phyloP scores from a whole-genome alignment of 1,140 invertebrate species.

The Periplaneta americana region DNA sequence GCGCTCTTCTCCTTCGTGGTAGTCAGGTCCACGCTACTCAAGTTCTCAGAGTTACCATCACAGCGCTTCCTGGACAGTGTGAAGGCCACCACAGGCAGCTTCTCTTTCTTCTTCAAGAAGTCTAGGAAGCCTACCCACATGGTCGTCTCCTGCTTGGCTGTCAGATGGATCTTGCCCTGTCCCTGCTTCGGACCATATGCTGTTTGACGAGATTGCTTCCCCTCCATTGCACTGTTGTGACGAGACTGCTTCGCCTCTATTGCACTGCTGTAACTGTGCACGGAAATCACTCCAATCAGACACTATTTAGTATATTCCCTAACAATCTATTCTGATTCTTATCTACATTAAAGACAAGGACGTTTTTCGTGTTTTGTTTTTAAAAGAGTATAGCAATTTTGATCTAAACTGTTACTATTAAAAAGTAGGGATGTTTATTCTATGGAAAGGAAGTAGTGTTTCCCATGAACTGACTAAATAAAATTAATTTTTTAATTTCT shows the following conservation, averaged over 20 bases:
- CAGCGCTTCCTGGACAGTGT: constrained; percentile 87
- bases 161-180: constrained; percentile 24
- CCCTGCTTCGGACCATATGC: constrained; percentile 48
- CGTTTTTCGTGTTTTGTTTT: too few relatives aligned
- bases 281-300: too few relatives aligned
- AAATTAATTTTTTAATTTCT: too few relatives aligned
- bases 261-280: background rate
- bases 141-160: constrained; percentile 65
- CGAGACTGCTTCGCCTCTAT: constrained; percentile 30
- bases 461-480: too few relatives aligned
- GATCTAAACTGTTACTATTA: too few relatives aligned
- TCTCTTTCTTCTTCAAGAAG: constrained; percentile 69
- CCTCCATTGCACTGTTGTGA: constrained; percentile 59
- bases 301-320: too few relatives aligned
- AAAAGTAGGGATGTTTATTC: too few relatives aligned
- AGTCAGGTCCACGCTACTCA: constrained; percentile 74
- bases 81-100: constrained; percentile 91
- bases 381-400: too few relatives aligned
- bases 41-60: constrained; percentile 68
- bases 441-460: too few relatives aligned
- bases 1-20: constrained; percentile 74
- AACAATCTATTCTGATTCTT: too few relatives aligned
- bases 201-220: constrained; percentile 57
- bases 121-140: constrained; percentile 82
- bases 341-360: too few relatives aligned